These are phyloP conservation scores for Stegastes partitus DNA, from an alignment of 2,113 vertebrate genomes.

Conservation along the genomic window DNA sequence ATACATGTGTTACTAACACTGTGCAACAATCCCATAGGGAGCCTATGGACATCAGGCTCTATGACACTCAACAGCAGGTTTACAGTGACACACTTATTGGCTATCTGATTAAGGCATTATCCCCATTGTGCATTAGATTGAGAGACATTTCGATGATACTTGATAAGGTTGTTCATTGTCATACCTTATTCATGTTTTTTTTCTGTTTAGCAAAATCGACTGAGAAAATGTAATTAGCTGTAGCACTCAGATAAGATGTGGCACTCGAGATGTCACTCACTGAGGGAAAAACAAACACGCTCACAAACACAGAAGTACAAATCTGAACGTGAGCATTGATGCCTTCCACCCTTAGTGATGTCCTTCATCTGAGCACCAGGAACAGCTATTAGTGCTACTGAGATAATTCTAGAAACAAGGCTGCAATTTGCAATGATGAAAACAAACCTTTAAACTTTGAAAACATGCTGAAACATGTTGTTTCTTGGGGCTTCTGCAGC, in stretches of 20 bases:
- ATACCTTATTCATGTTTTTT: background rate
- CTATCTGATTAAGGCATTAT: background rate
- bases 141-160: conserved; percentile 2
- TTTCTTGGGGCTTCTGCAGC: conserved; percentile 29
- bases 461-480: conserved; percentile 15
- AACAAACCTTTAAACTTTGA: conserved; percentile 7
- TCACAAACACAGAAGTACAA: background rate
- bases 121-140: background rate
- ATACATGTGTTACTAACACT: background rate
- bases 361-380: background rate
- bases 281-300: too few relatives aligned
- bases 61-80: background rate
- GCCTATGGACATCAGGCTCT: background rate
- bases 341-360: background rate
- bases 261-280: too few relatives aligned
- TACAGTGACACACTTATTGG: conserved; percentile 16
- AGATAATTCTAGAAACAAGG: conserved; percentile 1
- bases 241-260: background rate
- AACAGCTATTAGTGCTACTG: conserved; percentile 8
- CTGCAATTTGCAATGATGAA: background rate
- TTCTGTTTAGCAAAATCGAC: background rate
- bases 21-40: background rate
- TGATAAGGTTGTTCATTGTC: conserved; percentile 2
- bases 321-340: background rate
- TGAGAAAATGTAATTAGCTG: background rate